Evolutionary conservation across 2,113 vertebrate genomes (phyloP).

Genomic region (Oreocharis arfaki): DNA sequence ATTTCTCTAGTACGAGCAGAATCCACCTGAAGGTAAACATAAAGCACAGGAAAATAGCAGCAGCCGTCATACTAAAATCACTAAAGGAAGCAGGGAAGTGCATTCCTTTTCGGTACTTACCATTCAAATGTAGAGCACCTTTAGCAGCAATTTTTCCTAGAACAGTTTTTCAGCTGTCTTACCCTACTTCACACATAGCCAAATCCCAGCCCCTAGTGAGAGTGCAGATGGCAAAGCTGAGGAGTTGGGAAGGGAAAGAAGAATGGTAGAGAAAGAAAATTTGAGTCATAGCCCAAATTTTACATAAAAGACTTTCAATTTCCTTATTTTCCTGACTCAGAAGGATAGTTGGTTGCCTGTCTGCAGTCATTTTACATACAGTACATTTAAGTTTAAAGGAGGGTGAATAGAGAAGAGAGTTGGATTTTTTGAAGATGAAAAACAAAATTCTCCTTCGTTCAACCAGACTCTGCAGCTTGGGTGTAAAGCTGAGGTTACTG

Average conservation of each 20-base stretch:
- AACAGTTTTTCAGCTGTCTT: neutral
- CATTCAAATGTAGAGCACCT: neutral
- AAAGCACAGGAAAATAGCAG: neutral
- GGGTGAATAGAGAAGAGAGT: neutral
- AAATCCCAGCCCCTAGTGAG: neutral
- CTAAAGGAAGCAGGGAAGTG: neutral
- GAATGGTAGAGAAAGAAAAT: neutral
- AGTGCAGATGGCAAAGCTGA: conserved; percentile 4
- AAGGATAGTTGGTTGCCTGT: neutral
- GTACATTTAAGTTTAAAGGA: neutral
- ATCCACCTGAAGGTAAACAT: neutral
- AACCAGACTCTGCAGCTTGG: neutral
- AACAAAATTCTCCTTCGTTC: neutral
- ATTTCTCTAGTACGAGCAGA: neutral
- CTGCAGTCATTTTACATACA: neutral
- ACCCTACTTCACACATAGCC: neutral
- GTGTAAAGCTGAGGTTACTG: neutral
- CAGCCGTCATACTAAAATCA: neutral
- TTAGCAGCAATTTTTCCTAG: neutral
- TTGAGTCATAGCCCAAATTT: neutral
- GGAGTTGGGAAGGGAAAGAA: neutral
- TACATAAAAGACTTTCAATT: neutral
- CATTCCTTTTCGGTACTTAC: neutral
- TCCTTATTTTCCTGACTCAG: neutral
- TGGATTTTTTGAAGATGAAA: neutral